Percentiles rank a stretch among this genome's conserved stretches.
Conservation (phyloP, 2,888 invertebrate genomes). For the Hedya salicella region DNA sequence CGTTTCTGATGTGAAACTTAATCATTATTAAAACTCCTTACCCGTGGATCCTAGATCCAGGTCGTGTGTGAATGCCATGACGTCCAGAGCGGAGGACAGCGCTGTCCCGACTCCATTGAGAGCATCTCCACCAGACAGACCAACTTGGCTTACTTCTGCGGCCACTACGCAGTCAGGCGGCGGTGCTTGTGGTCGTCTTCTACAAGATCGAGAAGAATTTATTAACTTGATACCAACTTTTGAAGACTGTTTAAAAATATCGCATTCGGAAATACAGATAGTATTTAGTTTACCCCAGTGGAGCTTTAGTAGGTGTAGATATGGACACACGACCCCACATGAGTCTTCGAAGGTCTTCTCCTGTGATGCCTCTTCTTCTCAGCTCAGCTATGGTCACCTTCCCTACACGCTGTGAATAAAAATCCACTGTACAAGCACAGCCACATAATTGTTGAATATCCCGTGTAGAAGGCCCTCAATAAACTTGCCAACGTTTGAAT, state of each 20-base stretch:
- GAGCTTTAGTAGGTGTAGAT: constrained; percentile 91
- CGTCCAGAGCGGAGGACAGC: constrained; percentile 91
- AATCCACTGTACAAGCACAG: background rate
- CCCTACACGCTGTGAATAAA: constrained; percentile 88
- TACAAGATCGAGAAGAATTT: too few relatives aligned
- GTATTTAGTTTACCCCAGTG: constrained; percentile 70
- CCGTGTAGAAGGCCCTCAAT: too few relatives aligned
- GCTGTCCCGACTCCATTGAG: constrained; percentile 83
- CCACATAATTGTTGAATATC: too few relatives aligned
- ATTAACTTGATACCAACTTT: too few relatives aligned
- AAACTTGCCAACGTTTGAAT: too few relatives aligned
- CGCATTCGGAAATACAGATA: too few relatives aligned
- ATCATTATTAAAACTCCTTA: constrained; percentile 39
- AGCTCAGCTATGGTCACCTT: constrained; percentile 94
- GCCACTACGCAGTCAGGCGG: constrained; percentile 73
- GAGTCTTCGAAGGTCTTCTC: constrained; percentile 92
- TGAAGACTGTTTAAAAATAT: too few relatives aligned
- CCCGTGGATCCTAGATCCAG: constrained; percentile 79
- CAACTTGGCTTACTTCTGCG: constrained; percentile 60
- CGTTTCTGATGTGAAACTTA: too few relatives aligned
- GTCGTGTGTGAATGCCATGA: constrained; percentile 93
- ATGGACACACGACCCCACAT: constrained; percentile 97
- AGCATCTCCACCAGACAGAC: constrained; percentile 60
- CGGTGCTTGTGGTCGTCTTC: constrained; percentile 60
- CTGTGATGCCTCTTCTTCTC: constrained; percentile 92